Percentiles rank a stretch among this genome's conserved stretches.
phyloP scores from a whole-genome alignment of 2,113 vertebrate genomes.

The Ctenodactylus gundi region DNA sequence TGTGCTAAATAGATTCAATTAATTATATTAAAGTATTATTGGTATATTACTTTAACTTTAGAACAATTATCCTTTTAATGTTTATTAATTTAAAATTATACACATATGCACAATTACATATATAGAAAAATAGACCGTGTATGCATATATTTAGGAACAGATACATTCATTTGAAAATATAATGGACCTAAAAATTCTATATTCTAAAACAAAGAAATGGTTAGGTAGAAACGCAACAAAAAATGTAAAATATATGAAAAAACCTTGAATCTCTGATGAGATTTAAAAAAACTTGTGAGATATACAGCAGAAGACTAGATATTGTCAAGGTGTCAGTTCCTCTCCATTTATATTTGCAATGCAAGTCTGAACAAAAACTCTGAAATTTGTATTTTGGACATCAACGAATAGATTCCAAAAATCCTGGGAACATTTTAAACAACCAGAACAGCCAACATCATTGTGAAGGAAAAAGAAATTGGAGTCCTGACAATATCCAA shows the following conservation, averaged over 20 bases:
- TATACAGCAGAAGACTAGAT: neutral
- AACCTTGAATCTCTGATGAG: neutral
- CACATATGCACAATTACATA: neutral
- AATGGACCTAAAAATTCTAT: neutral
- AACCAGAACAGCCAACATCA: neutral
- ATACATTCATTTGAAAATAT: neutral
- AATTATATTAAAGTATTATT: neutral
- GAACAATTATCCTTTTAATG: constrained; percentile 16
- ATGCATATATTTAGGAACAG: neutral
- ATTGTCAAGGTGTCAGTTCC: neutral
- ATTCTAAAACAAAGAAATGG: neutral
- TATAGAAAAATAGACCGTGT: neutral
- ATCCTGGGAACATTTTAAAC: neutral
- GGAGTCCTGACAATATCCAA: accelerated
- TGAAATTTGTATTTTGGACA: neutral
- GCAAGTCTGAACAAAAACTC: neutral
- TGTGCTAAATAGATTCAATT: neutral
- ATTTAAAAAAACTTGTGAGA: neutral
- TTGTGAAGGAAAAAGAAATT: neutral
- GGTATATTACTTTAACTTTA: constrained; percentile 25
- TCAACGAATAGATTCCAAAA: neutral
- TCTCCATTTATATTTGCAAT: neutral
- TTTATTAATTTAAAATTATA: neutral
- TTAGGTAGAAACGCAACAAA: neutral
- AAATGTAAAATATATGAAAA: neutral